phyloP scores from a whole-genome alignment of 2,888 invertebrate genomes.

The Acleris holmiana region DNA sequence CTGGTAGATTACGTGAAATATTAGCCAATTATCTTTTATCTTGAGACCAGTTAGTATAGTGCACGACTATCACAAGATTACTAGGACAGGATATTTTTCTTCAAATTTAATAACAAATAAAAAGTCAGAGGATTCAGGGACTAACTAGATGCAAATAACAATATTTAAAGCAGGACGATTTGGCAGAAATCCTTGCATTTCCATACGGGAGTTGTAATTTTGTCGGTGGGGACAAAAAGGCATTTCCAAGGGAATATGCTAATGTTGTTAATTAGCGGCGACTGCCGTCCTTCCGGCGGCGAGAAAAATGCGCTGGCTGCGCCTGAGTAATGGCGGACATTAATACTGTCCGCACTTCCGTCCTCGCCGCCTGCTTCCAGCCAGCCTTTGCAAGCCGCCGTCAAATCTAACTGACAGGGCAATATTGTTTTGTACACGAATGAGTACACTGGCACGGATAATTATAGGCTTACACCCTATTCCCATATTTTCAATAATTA shows the following conservation, averaged over 20 bases:
- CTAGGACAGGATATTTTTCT: not conserved
- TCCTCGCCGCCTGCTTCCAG: conserved; percentile 33
- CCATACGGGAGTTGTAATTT: conserved; percentile 47
- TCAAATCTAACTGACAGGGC: conserved; percentile 8
- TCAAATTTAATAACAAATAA: conserved; percentile 5
- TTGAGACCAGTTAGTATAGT: no score
- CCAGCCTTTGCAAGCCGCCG: conserved; percentile 7
- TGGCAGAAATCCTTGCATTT: conserved; percentile 56
- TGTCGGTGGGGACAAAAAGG: conserved; percentile 56
- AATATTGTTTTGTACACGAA: no score
- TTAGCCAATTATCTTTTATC: no score
- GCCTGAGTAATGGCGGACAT: conserved; percentile 75
- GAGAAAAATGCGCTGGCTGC: conserved; percentile 75
- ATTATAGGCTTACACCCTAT: no score
- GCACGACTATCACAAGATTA: no score
- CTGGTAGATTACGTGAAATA: no score
- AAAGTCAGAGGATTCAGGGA: conserved; percentile 3
- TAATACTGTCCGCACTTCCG: conserved; percentile 72
- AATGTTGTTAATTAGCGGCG: conserved; percentile 81
- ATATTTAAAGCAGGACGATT: conserved; percentile 44
- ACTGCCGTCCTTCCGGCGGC: conserved; percentile 67
- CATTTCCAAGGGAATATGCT: conserved; percentile 73
- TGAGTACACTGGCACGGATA: no score
- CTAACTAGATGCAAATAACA: conserved; percentile 32
- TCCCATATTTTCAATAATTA: no score